A percentile compares a stretch with the other conserved stretches of the same genome.
phyloP scores from a whole-genome alignment of 2,888 invertebrate genomes.

The Drosophila nr. medialis region DNA sequence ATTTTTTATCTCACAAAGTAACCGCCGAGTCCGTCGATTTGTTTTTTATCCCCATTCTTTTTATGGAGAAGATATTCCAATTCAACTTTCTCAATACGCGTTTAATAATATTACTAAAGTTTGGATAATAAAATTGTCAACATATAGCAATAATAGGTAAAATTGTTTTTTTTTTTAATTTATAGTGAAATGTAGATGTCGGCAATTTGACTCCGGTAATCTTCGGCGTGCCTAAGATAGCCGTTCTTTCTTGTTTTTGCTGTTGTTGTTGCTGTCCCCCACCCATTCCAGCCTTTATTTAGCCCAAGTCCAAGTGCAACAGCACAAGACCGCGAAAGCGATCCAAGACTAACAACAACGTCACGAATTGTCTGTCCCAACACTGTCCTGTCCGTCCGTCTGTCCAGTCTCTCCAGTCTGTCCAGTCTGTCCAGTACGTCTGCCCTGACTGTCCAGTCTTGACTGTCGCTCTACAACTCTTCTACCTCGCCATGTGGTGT shows the following conservation, averaged over 20 bases:
- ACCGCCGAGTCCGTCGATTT: background rate
- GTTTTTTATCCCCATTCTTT: background rate
- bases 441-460: constrained; percentile 27
- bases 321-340: constrained; percentile 39
- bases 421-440: constrained; percentile 59
- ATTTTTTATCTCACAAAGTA: background rate
- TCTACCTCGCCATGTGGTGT: constrained; percentile 53
- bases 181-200: background rate
- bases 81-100: background rate
- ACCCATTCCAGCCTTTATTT: constrained; percentile 46
- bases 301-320: constrained; percentile 44
- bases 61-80: background rate
- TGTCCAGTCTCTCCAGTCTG: constrained; percentile 54
- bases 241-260: constrained; percentile 19
- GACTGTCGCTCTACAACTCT: constrained; percentile 77
- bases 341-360: constrained; percentile 77
- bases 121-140: too few species aligned
- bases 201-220: background rate
- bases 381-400: constrained; percentile 16
- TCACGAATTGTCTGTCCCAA: constrained; percentile 80
- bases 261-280: constrained; percentile 12
- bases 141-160: background rate
- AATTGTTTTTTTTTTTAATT: background rate
- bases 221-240: background rate
- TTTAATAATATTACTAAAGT: background rate